A percentile compares a stretch with the other conserved stretches of the same genome.
These are phyloP conservation scores for Malachius bipustulatus DNA, from an alignment of 2,888 invertebrate species.

Conservation along the genomic window DNA sequence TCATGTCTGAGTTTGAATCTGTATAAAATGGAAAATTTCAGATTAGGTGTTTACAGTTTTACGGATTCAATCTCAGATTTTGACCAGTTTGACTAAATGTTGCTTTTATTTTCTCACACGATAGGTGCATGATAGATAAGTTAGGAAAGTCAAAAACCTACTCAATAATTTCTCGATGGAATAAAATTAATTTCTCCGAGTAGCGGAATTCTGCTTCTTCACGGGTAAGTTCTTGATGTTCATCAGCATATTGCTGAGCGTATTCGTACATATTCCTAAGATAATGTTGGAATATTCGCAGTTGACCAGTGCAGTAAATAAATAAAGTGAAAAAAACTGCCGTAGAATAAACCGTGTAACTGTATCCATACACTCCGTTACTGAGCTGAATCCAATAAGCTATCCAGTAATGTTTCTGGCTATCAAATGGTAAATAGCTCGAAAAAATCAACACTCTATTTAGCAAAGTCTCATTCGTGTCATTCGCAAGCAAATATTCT, in stretches of 20 bases:
- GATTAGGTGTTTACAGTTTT: too few species aligned
- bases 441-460: constrained; percentile 1
- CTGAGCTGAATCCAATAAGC: not conserved
- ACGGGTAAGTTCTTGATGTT: not conserved
- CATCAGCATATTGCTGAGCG: not conserved
- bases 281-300: not conserved
- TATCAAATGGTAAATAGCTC: not conserved
- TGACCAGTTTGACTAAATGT: too few species aligned
- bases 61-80: too few species aligned
- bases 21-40: too few species aligned
- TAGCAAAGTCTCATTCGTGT: not conserved
- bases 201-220: not conserved
- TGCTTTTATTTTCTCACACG: too few species aligned
- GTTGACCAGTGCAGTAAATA: constrained; percentile 1
- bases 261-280: constrained; percentile 1
- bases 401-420: not conserved
- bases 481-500: not conserved
- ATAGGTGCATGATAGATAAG: too few species aligned
- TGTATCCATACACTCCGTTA: not conserved
- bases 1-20: too few species aligned
- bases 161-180: not conserved
- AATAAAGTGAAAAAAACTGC: not conserved
- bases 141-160: too few species aligned
- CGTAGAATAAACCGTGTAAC: not conserved
- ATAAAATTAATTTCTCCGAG: not conserved